Evolutionary conservation across 2,888 invertebrate genomes (phyloP).

Genomic region (Sialis fuliginosa): DNA sequence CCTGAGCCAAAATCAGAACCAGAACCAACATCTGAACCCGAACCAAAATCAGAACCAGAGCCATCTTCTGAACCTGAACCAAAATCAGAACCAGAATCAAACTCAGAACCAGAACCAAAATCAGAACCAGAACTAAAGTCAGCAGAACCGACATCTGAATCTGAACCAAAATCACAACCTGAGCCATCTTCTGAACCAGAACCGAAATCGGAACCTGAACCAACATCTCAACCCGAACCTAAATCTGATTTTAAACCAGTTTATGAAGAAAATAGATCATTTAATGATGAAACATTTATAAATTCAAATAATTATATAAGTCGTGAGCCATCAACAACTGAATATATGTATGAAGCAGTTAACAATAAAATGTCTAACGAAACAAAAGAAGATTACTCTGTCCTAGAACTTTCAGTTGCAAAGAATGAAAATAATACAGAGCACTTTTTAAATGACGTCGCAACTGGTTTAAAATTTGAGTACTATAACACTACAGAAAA

Average conservation of each 20-base stretch:
- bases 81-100: slow-evolving; percentile 15
- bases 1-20: slow-evolving; percentile 13
- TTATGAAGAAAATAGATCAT: slow-evolving; percentile 17
- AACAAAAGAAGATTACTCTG: too few relatives aligned
- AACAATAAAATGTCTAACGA: too few relatives aligned
- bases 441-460: too few relatives aligned
- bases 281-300: neutral
- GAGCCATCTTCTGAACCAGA: slow-evolving; percentile 14
- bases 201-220: slow-evolving; percentile 13
- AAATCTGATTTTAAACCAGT: slow-evolving; percentile 13
- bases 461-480: too few relatives aligned
- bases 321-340: too few relatives aligned
- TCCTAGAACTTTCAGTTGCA: too few relatives aligned
- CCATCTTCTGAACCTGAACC: slow-evolving; percentile 20
- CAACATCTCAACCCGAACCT: slow-evolving; percentile 13
- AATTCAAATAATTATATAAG: too few relatives aligned
- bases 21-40: slow-evolving; percentile 15
- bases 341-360: too few relatives aligned
- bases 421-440: too few relatives aligned
- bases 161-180: slow-evolving; percentile 11
- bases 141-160: slow-evolving; percentile 10
- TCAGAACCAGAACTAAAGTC: slow-evolving; percentile 12
- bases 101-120: slow-evolving; percentile 15
- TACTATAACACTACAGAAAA: too few relatives aligned
- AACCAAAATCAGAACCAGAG: slow-evolving; percentile 17